phyloP scores from a whole-genome alignment of 2,797 vertebrate species.

The Echiichthys vipera region DNA sequence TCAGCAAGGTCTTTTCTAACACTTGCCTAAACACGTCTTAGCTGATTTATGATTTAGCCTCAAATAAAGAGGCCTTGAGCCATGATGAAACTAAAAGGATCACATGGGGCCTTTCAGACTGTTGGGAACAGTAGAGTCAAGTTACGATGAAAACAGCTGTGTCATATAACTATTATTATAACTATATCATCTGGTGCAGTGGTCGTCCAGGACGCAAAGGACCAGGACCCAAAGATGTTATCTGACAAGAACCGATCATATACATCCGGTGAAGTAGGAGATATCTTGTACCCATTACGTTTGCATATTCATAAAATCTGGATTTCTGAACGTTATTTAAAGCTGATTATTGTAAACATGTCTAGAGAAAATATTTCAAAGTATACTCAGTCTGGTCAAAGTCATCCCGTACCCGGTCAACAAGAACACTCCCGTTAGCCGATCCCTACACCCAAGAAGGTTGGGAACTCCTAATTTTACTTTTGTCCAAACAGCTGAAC shows the following conservation, averaged over 20 bases:
- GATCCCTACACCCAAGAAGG: background rate
- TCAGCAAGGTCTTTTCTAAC: background rate
- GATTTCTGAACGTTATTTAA: background rate
- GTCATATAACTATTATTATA: background rate
- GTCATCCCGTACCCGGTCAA: background rate
- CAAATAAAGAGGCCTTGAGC: constrained; percentile 39
- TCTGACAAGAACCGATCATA: background rate
- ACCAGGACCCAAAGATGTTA: background rate
- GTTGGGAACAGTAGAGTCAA: background rate
- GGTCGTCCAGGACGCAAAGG: background rate
- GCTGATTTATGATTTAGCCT: background rate
- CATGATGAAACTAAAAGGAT: constrained; percentile 22
- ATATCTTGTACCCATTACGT: too few species aligned
- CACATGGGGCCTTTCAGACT: background rate
- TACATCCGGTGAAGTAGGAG: background rate
- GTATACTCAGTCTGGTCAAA: background rate
- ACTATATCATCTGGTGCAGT: background rate
- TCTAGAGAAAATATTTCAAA: too few species aligned
- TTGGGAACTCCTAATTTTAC: background rate
- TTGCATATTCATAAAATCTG: background rate
- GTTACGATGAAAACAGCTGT: background rate
- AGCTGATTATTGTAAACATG: background rate
- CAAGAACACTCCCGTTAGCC: background rate
- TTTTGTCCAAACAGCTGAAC: background rate
- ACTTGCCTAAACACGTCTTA: constrained; percentile 29